phyloP scores from a whole-genome alignment of 2,888 invertebrate genomes.

The Pristionchus japonicus region DNA sequence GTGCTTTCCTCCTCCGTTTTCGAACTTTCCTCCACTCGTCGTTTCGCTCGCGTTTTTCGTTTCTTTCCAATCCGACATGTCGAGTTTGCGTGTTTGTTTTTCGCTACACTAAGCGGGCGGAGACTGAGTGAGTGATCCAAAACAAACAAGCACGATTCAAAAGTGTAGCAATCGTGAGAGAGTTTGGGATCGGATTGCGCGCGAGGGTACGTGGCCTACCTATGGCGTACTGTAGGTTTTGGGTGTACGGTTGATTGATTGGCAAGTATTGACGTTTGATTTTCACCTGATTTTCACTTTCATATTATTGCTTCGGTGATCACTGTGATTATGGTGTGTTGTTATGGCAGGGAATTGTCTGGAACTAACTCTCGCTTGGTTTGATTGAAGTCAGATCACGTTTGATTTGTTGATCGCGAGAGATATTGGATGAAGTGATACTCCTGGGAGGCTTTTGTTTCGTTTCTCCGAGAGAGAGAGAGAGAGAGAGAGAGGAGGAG shows the following conservation, averaged over 20 bases:
- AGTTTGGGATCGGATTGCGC: not conserved
- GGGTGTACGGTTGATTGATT: not conserved
- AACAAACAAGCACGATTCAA: conserved; percentile 1
- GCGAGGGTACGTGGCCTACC: not conserved
- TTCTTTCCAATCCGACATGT: conserved; percentile 27
- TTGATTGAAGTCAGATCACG: not conserved
- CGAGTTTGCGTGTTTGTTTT: conserved; percentile 32
- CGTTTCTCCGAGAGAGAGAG: not conserved
- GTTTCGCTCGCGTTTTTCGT: not conserved
- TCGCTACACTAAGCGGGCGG: conserved; percentile 35
- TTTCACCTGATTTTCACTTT: too few species aligned
- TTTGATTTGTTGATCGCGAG: not conserved
- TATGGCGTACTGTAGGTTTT: too few species aligned
- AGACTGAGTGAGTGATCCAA: not conserved
- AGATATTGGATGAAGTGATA: too few species aligned
- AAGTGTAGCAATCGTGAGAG: conserved; percentile 28
- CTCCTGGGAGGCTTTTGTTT: not conserved
- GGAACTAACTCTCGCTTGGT: not conserved
- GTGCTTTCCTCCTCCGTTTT: not conserved
- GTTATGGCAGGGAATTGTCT: not conserved
- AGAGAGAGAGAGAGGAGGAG: not conserved
- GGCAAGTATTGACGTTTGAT: too few species aligned
- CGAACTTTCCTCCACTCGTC: not conserved
- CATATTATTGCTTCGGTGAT: too few species aligned
- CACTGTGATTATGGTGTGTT: not conserved